Evolutionary conservation across 2,113 vertebrate genomes (phyloP).

Genomic region (Labeo rohita): DNA sequence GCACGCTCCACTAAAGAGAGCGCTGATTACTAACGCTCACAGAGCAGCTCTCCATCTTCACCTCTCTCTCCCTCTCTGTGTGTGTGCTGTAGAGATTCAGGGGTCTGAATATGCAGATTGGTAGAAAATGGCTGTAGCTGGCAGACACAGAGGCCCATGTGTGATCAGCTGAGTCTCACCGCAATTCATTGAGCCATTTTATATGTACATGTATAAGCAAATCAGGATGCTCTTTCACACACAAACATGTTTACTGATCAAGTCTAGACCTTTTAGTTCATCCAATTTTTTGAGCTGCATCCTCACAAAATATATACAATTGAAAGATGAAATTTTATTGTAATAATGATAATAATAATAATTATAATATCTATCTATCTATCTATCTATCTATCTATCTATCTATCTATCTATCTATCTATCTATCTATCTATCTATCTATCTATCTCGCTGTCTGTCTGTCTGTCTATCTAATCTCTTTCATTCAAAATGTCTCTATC

Average conservation of each 20-base stretch:
- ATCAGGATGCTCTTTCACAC: background rate
- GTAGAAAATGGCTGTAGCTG: slow-evolving; percentile 50
- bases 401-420: no score
- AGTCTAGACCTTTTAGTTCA: background rate
- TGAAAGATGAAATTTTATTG: background rate
- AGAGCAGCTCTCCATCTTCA: slow-evolving; percentile 46
- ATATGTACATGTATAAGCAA: background rate
- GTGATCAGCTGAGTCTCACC: slow-evolving; percentile 45
- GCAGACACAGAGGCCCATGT: slow-evolving; percentile 28
- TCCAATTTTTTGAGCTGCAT: background rate
- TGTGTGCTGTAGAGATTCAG: slow-evolving; percentile 16
- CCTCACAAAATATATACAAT: background rate
- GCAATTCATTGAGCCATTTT: background rate
- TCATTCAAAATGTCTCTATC: no score
- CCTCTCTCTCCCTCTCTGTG: slow-evolving; percentile 37
- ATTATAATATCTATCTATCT: no score
- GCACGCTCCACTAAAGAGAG: slow-evolving; percentile 63
- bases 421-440: no score
- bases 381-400: no score
- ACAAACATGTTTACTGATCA: background rate
- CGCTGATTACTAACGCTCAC: slow-evolving; percentile 55
- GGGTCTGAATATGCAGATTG: slow-evolving; percentile 46
- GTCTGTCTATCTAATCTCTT: no score
- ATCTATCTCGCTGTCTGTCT: no score
- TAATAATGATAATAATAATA: background rate